Conservation (phyloP, 2,113 vertebrate species). For the Tursiops truncatus region DNA sequence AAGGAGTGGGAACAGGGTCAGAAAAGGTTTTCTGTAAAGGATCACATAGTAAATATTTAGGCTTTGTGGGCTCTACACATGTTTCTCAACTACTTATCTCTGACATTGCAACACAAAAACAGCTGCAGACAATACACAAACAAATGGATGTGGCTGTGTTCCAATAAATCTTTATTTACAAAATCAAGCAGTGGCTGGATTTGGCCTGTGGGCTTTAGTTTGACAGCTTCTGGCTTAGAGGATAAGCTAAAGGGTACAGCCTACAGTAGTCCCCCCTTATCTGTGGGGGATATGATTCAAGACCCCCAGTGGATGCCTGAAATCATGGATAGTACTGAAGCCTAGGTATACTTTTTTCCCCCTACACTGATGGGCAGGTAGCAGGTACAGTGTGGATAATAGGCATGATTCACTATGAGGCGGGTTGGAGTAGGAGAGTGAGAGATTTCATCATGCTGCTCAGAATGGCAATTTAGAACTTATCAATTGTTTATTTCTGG, state of each 20-base stretch:
- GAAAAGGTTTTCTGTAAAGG: neutral
- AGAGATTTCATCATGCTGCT: neutral
- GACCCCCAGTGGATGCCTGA: neutral
- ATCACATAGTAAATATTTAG: neutral
- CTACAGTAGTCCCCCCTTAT: neutral
- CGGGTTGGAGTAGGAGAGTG: neutral
- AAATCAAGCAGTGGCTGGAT: neutral
- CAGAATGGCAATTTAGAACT: neutral
- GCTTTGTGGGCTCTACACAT: neutral
- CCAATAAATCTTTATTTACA: neutral
- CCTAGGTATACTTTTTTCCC: neutral
- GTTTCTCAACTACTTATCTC: neutral
- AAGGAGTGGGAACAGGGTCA: neutral
- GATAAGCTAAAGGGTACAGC: neutral
- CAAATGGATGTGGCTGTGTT: neutral
- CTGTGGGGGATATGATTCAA: neutral
- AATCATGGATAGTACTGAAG: neutral
- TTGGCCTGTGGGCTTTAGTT: neutral
- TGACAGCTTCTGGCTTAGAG: neutral
- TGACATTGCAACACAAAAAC: neutral
- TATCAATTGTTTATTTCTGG: neutral
- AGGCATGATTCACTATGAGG: neutral
- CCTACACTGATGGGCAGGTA: neutral
- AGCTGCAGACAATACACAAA: neutral
- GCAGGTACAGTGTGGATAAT: neutral